Conservation (phyloP, 2,797 vertebrate species). For the Bovichtus diacanthus region DNA sequence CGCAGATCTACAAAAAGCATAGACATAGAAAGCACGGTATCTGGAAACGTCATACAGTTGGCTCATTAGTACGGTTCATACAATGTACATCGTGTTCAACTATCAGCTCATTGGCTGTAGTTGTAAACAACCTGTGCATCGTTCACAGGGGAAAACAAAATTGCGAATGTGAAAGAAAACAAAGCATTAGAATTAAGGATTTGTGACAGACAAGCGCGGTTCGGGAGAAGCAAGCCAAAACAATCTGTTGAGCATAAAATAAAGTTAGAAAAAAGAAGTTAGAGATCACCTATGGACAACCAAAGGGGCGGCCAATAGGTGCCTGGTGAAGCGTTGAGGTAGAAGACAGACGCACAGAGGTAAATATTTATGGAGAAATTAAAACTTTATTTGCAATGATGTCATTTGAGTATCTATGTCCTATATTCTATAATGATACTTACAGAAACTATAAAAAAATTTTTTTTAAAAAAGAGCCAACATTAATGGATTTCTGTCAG, state of each 20-base stretch:
- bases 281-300: constrained; percentile 81
- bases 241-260: constrained; percentile 75
- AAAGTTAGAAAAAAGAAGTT: constrained; percentile 73
- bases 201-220: constrained; percentile 68
- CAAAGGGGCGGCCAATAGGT: constrained; percentile 73
- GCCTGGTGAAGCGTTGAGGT: constrained; percentile 67
- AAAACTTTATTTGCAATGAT: constrained; percentile 19
- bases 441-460: constrained; percentile 27
- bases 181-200: constrained; percentile 66
- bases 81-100: constrained; percentile 51
- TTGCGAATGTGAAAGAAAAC: constrained; percentile 46
- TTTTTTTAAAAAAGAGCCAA: neutral
- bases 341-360: constrained; percentile 64
- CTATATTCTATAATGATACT: constrained; percentile 19
- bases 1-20: neutral
- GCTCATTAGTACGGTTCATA: constrained; percentile 33
- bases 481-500: constrained; percentile 5
- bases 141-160: constrained; percentile 49
- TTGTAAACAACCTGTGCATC: constrained; percentile 53
- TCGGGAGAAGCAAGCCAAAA: constrained; percentile 79
- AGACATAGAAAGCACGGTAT: neutral
- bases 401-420: constrained; percentile 24
- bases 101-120: constrained; percentile 66
- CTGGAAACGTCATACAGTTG: constrained; percentile 17
- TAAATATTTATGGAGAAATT: constrained; percentile 46